Conservation (phyloP, 92 coral and sea anemone species). For the Epizoanthus scotinus region DNA sequence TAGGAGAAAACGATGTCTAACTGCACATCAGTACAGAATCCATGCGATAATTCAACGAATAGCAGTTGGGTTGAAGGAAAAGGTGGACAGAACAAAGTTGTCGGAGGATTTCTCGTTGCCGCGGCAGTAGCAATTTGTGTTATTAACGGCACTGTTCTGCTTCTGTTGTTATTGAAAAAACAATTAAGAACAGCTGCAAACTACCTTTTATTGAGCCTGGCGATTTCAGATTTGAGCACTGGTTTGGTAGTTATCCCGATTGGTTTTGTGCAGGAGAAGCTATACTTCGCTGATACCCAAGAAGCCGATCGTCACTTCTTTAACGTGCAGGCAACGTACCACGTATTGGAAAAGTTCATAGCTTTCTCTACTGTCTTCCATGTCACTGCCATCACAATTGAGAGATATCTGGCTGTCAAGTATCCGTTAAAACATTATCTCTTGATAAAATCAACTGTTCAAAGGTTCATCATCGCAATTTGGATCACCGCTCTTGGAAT, state of each 20-base stretch:
- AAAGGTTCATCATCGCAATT: slow-evolving; percentile 40
- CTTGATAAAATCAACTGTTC: slow-evolving; percentile 45
- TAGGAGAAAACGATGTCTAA: no score
- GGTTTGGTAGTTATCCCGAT: not conserved
- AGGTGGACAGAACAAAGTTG: no score
- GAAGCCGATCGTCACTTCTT: not conserved
- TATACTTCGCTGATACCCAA: not conserved
- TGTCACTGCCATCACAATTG: slow-evolving; percentile 61
- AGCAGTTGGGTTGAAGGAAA: no score
- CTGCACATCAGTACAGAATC: no score
- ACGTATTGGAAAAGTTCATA: slow-evolving; percentile 19
- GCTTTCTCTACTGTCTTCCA: slow-evolving; percentile 65
- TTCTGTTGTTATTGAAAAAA: not conserved
- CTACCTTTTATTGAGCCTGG: not conserved
- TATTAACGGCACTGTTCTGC: not conserved
- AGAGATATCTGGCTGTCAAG: slow-evolving; percentile 66
- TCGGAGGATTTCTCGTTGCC: no score
- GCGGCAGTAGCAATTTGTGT: not conserved
- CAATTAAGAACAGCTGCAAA: not conserved
- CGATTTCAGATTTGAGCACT: not conserved
- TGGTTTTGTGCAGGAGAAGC: not conserved
- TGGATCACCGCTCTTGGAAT: slow-evolving; percentile 54
- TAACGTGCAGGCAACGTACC: not conserved
- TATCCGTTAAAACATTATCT: slow-evolving; percentile 62
- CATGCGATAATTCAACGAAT: no score